Evolutionary conservation across 2,888 invertebrate species (phyloP).

Genomic region (Mythimna impura): DNA sequence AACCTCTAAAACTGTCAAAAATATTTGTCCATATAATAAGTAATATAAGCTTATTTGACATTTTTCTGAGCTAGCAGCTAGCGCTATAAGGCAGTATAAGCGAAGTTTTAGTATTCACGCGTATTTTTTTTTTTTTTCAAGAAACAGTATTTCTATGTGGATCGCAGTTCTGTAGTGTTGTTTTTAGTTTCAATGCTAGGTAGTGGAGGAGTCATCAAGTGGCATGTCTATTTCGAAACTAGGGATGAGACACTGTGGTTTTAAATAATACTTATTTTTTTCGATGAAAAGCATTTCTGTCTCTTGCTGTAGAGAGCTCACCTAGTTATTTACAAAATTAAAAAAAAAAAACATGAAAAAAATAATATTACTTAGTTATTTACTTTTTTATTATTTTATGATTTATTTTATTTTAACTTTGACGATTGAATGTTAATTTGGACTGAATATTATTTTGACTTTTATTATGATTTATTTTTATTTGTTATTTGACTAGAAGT

Average conservation of each 20-base stretch:
- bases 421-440: too few relatives aligned
- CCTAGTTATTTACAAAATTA: too few relatives aligned
- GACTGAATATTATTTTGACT: too few relatives aligned
- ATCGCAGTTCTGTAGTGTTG: slow-evolving; percentile 55
- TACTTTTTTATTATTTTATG: too few relatives aligned
- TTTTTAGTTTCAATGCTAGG: slow-evolving; percentile 77
- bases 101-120: neutral
- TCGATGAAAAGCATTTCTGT: too few relatives aligned
- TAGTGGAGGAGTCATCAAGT: slow-evolving; percentile 86
- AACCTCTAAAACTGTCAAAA: neutral
- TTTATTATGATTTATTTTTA: too few relatives aligned
- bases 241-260: slow-evolving; percentile 70
- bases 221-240: slow-evolving; percentile 83
- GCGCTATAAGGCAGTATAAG: neutral
- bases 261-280: neutral
- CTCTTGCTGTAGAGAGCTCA: too few relatives aligned
- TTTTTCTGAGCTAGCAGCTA: neutral
- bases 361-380: too few relatives aligned
- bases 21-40: neutral
- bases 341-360: too few relatives aligned
- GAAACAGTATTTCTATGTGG: slow-evolving; percentile 39
- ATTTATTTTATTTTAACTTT: too few relatives aligned
- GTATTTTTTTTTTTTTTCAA: slow-evolving; percentile 24
- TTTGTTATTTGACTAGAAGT: too few relatives aligned
- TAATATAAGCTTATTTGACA: neutral